Evolutionary conservation across 1,140 invertebrate species (phyloP).

Genomic region (Nephila pilipes): DNA sequence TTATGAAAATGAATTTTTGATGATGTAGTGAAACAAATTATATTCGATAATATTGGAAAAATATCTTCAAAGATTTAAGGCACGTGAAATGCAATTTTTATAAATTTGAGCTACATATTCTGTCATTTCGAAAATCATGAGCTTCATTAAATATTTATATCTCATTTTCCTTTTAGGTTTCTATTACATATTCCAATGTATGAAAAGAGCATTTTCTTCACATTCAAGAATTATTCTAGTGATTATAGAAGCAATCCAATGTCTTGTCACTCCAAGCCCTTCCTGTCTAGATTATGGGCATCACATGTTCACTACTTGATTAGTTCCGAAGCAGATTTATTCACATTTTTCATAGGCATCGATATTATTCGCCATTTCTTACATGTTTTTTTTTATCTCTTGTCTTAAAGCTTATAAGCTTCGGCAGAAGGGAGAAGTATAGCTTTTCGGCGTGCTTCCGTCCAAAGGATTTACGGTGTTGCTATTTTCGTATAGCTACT

Average conservation of each 20-base stretch:
- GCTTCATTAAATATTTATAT: too few species aligned
- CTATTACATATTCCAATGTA: too few species aligned
- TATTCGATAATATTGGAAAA: too few species aligned
- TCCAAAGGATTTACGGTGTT: neutral
- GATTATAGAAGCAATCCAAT: neutral
- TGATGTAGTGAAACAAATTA: too few species aligned
- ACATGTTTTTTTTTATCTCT: neutral
- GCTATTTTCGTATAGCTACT: neutral
- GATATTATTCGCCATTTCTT: neutral
- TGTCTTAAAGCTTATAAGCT: neutral
- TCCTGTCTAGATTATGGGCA: constrained; percentile 41
- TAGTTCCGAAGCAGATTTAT: constrained; percentile 63
- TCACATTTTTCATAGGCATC: constrained; percentile 23
- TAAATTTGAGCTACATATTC: too few species aligned
- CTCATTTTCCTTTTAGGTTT: too few species aligned
- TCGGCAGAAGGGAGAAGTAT: neutral
- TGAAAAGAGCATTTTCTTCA: neutral
- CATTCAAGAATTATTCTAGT: neutral
- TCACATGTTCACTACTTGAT: constrained; percentile 35
- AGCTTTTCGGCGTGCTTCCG: neutral
- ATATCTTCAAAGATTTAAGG: too few species aligned
- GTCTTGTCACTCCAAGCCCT: constrained; percentile 1
- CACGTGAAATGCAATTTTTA: too few species aligned
- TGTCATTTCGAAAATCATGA: too few species aligned
- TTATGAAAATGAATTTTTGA: too few species aligned